Evolutionary conservation across 2,888 invertebrate species (phyloP), one percentile per base, ranked within the genome.

Genomic region (Catonia carolina): DNA sequence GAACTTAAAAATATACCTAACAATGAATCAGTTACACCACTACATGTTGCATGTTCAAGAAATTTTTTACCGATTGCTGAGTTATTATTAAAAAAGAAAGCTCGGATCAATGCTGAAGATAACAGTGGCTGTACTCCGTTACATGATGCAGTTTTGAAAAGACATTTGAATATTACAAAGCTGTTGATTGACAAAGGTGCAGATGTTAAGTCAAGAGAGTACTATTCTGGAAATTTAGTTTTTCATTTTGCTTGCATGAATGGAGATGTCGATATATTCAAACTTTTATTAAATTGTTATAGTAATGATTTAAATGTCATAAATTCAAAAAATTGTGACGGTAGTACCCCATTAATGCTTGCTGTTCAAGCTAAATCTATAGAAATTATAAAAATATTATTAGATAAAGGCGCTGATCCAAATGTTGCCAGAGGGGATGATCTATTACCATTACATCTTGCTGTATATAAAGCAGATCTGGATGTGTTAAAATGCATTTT

Each of bases 241-340:
- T 50, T 55, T 33, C 55, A 55, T 49, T 37, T 41, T 39, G 55
- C 55, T 41, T 50, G 55, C 31, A 35, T 27, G 2, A 39, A n/a
- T 31, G 50, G 55, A 12, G 7, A 49, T 18, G 12, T 41, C 10
- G 31, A 41, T n/a, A 23, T 37, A 18, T 23, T 41, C 12, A 12
- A 14, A 10, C 14, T 55, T 27, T 33, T 55, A 18, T 20, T 50
- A 10, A n/a, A 23, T 20, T 14, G 14, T 2, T 41, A 48, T 1
- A 50, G 39, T 31, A 1, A 12, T 2, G n/a, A 45, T 18, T 33
- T 39, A 33, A 18, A 50, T 31, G 31, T 50, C 14, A 18, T 55
- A 1, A 55, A 55, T 33, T 37, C 22, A 6, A 14, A 12, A 3
- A 49, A 55, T n/a, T 2, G 31, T 3, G 50, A 50, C 20, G 55